phyloP scores from a whole-genome alignment of 2,797 vertebrate species.

The Coluber constrictor region DNA sequence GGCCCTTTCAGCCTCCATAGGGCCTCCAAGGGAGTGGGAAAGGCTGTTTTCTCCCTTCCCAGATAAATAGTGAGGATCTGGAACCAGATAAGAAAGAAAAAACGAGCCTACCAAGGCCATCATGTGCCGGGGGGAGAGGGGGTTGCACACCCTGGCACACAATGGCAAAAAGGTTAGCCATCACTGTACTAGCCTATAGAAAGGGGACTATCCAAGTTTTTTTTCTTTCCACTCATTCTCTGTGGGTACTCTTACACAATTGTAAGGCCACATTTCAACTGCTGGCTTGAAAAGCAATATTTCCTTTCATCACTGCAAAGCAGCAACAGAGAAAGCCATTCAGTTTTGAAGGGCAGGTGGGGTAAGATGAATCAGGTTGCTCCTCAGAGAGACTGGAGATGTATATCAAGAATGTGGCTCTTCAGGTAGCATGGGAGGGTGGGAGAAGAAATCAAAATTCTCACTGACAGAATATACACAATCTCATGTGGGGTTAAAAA shows the following conservation, averaged over 20 bases:
- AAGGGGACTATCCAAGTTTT: background rate
- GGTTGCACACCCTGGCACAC: too few species aligned
- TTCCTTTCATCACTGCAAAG: background rate
- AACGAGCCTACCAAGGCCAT: too few species aligned
- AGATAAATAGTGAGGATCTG: too few species aligned
- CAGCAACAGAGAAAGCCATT: background rate
- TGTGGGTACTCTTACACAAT: background rate
- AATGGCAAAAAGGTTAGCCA: too few species aligned
- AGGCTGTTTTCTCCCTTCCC: too few species aligned
- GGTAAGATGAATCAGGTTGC: background rate
- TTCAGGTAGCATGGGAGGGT: constrained; percentile 13
- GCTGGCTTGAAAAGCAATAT: constrained; percentile 1
- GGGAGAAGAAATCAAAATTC: background rate
- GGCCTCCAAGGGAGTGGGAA: too few species aligned
- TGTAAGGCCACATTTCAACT: background rate
- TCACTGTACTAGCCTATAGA: background rate
- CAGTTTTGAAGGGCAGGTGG: background rate
- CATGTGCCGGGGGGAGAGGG: too few species aligned
- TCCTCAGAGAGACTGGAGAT: background rate
- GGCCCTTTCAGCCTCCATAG: too few species aligned
- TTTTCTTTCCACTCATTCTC: background rate
- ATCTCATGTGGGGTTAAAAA: background rate
- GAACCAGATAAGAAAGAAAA: too few species aligned
- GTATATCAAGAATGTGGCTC: background rate
- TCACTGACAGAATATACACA: background rate